Evolutionary conservation across 2,888 invertebrate species (phyloP).

Genomic region (Latrodectus elegans): DNA sequence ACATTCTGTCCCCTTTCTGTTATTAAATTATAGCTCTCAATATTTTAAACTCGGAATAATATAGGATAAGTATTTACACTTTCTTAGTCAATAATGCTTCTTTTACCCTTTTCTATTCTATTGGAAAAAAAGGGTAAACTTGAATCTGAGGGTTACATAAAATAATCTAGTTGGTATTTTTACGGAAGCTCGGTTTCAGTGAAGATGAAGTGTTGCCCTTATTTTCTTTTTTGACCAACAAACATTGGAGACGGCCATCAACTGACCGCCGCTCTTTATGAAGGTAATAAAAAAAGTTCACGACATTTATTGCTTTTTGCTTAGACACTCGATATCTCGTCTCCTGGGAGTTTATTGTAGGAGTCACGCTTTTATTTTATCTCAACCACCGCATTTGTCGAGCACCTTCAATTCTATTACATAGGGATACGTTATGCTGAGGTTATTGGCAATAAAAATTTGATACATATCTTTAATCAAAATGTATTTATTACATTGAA

Average conservation of each 20-base stretch:
- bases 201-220: constrained; percentile 36
- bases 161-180: constrained; percentile 35
- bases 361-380: constrained; percentile 30
- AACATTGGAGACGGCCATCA: constrained; percentile 35
- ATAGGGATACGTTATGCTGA: no score
- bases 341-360: constrained; percentile 34
- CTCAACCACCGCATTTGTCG: no score
- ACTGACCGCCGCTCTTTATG: constrained; percentile 56
- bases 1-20: no score
- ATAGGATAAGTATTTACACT: no score
- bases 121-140: background rate
- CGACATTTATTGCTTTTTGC: constrained; percentile 55
- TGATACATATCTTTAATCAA: no score
- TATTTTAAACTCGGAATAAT: no score
- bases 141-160: constrained; percentile 27
- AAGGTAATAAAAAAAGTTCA: constrained; percentile 41
- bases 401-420: no score
- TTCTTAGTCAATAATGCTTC: background rate
- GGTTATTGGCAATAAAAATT: no score
- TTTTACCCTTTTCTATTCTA: background rate
- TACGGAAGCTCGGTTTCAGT: constrained; percentile 36
- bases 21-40: no score
- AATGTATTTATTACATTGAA: no score
- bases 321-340: constrained; percentile 46
- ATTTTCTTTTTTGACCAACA: constrained; percentile 33